These are phyloP conservation scores for Rostratula benghalensis DNA, from an alignment of 2,113 vertebrate species.

Conservation along the genomic window DNA sequence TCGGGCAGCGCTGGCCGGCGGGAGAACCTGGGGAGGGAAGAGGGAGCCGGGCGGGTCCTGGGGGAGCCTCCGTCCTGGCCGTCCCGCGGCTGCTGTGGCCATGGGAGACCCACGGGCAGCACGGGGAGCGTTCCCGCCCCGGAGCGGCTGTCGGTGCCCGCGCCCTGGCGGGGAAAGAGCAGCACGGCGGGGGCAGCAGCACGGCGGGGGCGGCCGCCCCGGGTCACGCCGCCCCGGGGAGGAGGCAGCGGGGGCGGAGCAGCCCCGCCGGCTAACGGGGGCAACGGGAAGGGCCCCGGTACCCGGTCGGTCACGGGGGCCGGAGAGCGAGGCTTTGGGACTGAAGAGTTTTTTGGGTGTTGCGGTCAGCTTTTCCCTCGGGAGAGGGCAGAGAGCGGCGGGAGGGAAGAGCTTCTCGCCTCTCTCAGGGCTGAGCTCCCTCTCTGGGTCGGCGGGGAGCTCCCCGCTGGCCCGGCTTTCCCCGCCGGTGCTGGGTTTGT, in stretches of 20 bases:
- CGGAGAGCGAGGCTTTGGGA: background rate
- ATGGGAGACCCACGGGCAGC: no score
- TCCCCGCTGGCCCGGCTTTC: accelerated
- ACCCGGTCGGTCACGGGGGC: accelerated
- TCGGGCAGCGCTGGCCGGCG: background rate
- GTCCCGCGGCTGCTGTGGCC: background rate
- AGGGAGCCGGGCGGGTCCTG: background rate
- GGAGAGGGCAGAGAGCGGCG: background rate
- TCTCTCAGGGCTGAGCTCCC: accelerated
- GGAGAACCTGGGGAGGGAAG: background rate
- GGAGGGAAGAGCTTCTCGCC: accelerated
- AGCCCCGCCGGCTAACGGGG: background rate
- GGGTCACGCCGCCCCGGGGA: background rate
- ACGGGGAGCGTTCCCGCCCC: background rate
- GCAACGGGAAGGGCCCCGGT: background rate
- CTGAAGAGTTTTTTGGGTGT: background rate
- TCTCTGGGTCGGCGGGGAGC: accelerated
- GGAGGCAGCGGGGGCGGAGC: background rate
- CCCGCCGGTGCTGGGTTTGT: no score
- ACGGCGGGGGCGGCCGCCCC: no score
- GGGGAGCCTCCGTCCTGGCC: no score
- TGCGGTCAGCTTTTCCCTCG: accelerated
- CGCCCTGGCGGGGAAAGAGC: background rate
- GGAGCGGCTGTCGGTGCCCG: background rate
- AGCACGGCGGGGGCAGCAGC: background rate